phyloP scores from a whole-genome alignment of 1,140 invertebrate genomes.

The Solen grandis region DNA sequence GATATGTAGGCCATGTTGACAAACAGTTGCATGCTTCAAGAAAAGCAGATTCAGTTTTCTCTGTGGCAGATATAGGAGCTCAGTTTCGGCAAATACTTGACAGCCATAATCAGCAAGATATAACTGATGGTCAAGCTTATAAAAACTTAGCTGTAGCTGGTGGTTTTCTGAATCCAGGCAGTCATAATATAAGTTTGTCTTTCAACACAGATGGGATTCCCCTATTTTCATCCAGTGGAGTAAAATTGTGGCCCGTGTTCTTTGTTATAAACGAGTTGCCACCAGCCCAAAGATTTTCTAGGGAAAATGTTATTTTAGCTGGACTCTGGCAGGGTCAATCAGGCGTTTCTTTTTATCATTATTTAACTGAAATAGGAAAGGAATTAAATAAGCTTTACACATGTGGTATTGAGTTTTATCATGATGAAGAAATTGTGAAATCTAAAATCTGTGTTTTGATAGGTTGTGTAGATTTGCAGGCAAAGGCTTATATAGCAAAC shows the following conservation, averaged over 20 bases:
- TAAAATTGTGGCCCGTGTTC: constrained; percentile 33
- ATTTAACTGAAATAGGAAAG: not conserved
- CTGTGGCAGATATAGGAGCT: not conserved
- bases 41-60: not conserved
- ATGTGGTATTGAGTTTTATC: constrained; percentile 11
- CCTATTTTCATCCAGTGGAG: constrained; percentile 12
- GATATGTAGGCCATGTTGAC: not conserved
- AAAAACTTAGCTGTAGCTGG: not conserved
- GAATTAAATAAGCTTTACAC: constrained; percentile 17
- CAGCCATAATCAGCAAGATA: not conserved
- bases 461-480: constrained; percentile 46
- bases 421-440: constrained; percentile 22
- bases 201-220: constrained; percentile 48
- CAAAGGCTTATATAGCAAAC: constrained; percentile 9
- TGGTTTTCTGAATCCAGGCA: not conserved
- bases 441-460: constrained; percentile 14
- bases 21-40: not conserved
- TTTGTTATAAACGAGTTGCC: constrained; percentile 33
- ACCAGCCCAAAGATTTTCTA: constrained; percentile 13
- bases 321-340: constrained; percentile 40
- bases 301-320: constrained; percentile 26
- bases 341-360: constrained; percentile 4
- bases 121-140: not conserved
- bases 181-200: constrained; percentile 4
- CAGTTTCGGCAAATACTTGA: not conserved